These are phyloP conservation scores for Teleopsis dalmanni DNA, from an alignment of 1,140 invertebrate species.

Conservation along the genomic window DNA sequence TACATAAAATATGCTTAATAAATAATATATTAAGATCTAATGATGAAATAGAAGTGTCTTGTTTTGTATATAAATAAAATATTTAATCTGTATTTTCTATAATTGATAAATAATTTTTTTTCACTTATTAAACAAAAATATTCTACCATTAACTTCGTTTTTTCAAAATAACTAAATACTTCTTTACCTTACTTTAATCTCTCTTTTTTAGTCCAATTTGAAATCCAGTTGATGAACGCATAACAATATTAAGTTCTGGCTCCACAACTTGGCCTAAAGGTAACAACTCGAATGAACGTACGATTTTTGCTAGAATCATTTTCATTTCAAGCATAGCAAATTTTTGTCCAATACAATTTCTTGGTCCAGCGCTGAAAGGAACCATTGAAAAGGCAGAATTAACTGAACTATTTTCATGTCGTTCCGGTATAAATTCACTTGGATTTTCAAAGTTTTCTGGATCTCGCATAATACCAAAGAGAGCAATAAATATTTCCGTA, in stretches of 20 bases:
- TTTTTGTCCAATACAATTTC: slow-evolving; percentile 62
- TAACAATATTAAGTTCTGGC: not conserved
- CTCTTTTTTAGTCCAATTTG: slow-evolving; percentile 9
- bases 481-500: slow-evolving; percentile 5
- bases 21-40: no score
- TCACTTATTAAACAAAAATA: no score
- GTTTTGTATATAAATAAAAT: no score
- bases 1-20: no score
- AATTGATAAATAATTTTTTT: no score
- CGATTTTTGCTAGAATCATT: slow-evolving; percentile 52
- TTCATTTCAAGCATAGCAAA: slow-evolving; percentile 72
- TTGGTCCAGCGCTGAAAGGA: slow-evolving; percentile 54
- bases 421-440: slow-evolving; percentile 52
- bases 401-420: slow-evolving; percentile 23
- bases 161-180: no score
- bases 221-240: slow-evolving; percentile 8
- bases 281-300: slow-evolving; percentile 51
- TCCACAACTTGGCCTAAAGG: slow-evolving; percentile 3
- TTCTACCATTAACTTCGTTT: no score
- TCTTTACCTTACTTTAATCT: no score
- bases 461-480: slow-evolving; percentile 2
- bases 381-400: slow-evolving; percentile 46
- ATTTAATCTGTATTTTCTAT: no score
- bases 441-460: slow-evolving; percentile 13
- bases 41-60: no score